Percentiles rank a stretch among this genome's conserved stretches.
Evolutionary conservation across 2,797 vertebrate genomes (phyloP).

Genomic region (Neoniphon sammara): DNA sequence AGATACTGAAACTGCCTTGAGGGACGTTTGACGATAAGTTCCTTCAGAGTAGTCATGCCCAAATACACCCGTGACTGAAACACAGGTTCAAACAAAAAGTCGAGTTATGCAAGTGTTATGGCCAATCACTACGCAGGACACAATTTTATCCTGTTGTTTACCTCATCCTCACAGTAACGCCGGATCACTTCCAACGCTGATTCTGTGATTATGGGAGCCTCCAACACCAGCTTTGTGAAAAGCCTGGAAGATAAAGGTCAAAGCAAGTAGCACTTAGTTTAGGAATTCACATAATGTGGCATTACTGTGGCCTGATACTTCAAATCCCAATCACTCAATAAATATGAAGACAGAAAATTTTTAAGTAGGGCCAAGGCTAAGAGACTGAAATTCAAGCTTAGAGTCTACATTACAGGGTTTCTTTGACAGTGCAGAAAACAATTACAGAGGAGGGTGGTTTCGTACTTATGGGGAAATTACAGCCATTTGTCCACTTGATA

Average conservation of each 20-base stretch:
- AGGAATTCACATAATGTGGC: not conserved
- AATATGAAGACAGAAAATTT: no score
- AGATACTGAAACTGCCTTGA: constrained; percentile 95
- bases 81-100: not conserved
- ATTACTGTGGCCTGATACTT: no score
- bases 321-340: no score
- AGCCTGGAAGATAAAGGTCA: constrained; percentile 77
- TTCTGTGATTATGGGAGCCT: constrained; percentile 93
- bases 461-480: no score
- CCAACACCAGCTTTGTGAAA: constrained; percentile 94
- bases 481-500: no score
- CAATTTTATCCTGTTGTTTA: constrained; percentile 53
- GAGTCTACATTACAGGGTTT: no score
- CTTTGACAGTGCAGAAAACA: no score
- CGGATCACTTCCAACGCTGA: constrained; percentile 92
- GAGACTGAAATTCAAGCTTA: no score
- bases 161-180: constrained; percentile 98
- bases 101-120: not conserved
- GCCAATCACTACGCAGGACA: fast-evolving
- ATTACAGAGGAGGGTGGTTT: no score
- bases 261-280: not conserved
- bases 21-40: constrained; percentile 92
- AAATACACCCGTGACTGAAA: constrained; percentile 92
- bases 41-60: constrained; percentile 94
- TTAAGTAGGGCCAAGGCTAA: not conserved